These are phyloP conservation scores for Nomia melanderi DNA, from an alignment of 1,140 invertebrate genomes.

Conservation along the genomic window DNA sequence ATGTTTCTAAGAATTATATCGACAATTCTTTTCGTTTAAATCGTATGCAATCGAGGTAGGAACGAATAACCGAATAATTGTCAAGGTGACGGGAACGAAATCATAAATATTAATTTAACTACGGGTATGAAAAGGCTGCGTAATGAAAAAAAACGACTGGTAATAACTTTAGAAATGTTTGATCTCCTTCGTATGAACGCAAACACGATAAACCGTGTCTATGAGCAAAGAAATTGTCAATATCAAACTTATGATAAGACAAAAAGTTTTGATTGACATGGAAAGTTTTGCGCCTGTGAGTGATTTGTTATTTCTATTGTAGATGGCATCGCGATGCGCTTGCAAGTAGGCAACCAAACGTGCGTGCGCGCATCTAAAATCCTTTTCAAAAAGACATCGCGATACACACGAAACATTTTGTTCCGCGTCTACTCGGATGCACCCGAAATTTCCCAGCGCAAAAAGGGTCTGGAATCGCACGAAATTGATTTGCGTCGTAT, in stretches of 20 bases:
- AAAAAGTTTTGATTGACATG: conserved; percentile 17
- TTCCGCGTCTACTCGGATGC: too few species aligned
- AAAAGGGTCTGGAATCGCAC: too few species aligned
- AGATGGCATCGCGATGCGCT: conserved; percentile 35
- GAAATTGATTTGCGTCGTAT: background rate
- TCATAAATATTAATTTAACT: background rate
- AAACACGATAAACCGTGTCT: background rate
- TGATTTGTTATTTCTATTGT: conserved; percentile 21
- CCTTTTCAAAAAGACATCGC: too few species aligned
- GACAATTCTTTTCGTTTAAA: background rate
- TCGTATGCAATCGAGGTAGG: background rate
- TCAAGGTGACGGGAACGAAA: background rate
- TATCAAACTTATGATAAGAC: conserved; percentile 6
- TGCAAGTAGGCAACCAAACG: background rate
- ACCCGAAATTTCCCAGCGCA: too few species aligned
- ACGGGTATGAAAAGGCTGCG: background rate
- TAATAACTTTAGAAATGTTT: background rate
- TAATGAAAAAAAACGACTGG: too few species aligned
- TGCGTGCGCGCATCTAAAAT: background rate
- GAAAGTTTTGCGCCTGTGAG: conserved; percentile 2
- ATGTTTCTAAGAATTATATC: background rate
- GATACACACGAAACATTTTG: too few species aligned
- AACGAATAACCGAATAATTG: background rate
- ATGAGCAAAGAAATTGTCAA: background rate
- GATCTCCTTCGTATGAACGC: too few species aligned